Evolutionary conservation across 1,140 invertebrate genomes (phyloP), one percentile per base, ranked within the genome.

Genomic region (Ladona fulva): DNA sequence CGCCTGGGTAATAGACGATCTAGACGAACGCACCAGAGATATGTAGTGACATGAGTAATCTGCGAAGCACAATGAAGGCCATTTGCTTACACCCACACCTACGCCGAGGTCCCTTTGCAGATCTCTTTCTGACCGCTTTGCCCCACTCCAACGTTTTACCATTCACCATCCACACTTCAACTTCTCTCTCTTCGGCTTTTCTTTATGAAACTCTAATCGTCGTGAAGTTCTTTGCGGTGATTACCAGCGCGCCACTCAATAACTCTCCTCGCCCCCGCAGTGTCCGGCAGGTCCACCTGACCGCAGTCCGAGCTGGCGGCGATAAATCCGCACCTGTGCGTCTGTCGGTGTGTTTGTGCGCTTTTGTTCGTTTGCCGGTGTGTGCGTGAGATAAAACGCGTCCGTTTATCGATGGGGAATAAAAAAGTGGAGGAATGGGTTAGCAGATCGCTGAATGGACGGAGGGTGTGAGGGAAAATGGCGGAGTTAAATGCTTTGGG

Each of bases 201-300:
- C 52, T 66, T 66, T 66, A 66, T 66, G 52, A 66, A 66, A 66
- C 52, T 66, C 52, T 66, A 66, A 66, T 66, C 52, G 52, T 12
- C 52, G 52, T 66, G 16, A 12, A 16, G 52, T 66, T 52, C 44
- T 52, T 19, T 52, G 52, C 52, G 52, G 52, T 66, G 52, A 66
- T 66, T 66, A 66, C 52, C 1, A 3, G 52, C n/a, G 3, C 52
- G 16, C 16, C n/a, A 66, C 52, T 66, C 52, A 66, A 66, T 66
- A 66, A 66, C 52, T 66, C 52, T 12, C 5, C 52, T 6, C 52
- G 16, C 52, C 52, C 52, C 16, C 52, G 29, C 14, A 66, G 3
- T 66, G 52, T 66, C 52, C 52, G 44, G 44, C 19, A 10, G 44
- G 44, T 52, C 44, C 44, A 52, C 44, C 44, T 52, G 44, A 52